Conservation (phyloP, 37 sponge, comb jelly and placozoan species). For the Agelas oroides region DNA sequence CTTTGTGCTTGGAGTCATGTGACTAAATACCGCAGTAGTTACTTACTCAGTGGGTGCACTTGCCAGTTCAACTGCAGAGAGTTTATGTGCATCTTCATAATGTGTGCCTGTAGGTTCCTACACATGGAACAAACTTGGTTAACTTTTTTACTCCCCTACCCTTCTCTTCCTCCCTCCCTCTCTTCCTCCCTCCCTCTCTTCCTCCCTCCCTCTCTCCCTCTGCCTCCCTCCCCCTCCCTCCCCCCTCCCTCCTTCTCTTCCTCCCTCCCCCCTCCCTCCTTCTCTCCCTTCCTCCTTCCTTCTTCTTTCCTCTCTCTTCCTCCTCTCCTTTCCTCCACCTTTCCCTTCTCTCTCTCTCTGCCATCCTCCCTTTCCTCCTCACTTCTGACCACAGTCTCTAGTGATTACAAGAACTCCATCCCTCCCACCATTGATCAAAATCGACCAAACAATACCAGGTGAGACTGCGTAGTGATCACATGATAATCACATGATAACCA, state of each 20-base stretch:
- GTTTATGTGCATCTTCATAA: too few species aligned
- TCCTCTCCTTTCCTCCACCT: background rate
- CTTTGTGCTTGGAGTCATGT: too few species aligned
- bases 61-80: too few species aligned
- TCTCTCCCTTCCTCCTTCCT: conserved; percentile 21
- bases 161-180: too few species aligned
- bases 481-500: too few species aligned
- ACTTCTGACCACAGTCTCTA: background rate
- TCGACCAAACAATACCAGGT: conserved; percentile 52
- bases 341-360: conserved; percentile 9
- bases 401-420: background rate
- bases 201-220: background rate
- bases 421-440: conserved; percentile 44
- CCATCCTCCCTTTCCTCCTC: background rate
- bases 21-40: too few species aligned
- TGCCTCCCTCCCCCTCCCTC: background rate
- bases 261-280: conserved; percentile 19
- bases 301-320: background rate
- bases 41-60: too few species aligned
- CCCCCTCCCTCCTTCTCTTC: background rate
- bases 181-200: too few species aligned
- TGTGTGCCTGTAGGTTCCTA: too few species aligned
- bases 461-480: background rate
- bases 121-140: too few species aligned
- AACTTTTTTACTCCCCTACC: too few species aligned